phyloP scores from a whole-genome alignment of 2,797 vertebrate species.

The Capromys pilorides region DNA sequence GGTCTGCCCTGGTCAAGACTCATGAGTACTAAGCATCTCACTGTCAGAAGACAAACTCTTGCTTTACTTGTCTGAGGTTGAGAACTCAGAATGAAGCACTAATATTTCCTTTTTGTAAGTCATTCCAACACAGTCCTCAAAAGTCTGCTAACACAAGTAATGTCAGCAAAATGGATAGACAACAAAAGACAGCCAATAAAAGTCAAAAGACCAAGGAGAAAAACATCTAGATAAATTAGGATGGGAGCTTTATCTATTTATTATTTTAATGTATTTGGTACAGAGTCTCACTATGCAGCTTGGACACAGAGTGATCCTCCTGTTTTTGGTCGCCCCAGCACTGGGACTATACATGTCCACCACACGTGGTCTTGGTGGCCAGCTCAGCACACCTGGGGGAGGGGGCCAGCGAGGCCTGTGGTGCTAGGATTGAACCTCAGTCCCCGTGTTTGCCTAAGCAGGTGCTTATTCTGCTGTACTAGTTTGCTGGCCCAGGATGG shows the following conservation, averaged over 20 bases:
- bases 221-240: background rate
- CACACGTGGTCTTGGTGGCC: no score
- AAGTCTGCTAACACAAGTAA: background rate
- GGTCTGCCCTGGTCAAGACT: background rate
- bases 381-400: no score
- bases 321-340: no score
- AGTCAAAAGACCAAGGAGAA: background rate
- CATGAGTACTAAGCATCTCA: background rate
- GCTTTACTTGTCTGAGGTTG: background rate
- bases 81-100: background rate
- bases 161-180: background rate
- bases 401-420: no score
- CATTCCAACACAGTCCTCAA: background rate
- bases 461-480: no score
- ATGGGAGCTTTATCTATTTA: background rate
- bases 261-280: no score
- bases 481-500: background rate
- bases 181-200: background rate
- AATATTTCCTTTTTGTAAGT: background rate
- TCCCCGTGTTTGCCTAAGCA: no score
- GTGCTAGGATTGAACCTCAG: no score
- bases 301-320: no score
- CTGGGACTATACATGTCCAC: no score
- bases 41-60: background rate
- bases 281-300: no score